These are phyloP conservation scores for Chelonus insularis DNA, from an alignment of 1,140 invertebrate species.

Conservation along the genomic window DNA sequence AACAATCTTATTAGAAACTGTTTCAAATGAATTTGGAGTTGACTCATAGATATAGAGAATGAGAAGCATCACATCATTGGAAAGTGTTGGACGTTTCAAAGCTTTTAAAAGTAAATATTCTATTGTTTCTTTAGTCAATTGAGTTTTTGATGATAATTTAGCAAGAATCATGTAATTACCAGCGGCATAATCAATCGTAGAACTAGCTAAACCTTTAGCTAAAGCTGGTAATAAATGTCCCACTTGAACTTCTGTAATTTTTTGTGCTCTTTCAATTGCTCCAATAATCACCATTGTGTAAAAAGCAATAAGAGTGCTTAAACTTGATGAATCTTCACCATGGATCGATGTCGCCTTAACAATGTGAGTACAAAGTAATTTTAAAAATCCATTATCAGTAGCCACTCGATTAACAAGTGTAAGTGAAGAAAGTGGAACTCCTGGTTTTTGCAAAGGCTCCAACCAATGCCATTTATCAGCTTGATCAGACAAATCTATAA, in stretches of 20 bases:
- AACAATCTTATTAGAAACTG: conserved; percentile 60
- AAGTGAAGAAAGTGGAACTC: conserved; percentile 70
- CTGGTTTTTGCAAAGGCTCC: conserved; percentile 70
- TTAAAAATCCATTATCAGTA: conserved; percentile 70
- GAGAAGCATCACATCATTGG: conserved; percentile 63
- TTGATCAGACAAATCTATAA: conserved; percentile 67
- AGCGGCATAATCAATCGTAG: conserved; percentile 70
- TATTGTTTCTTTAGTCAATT: conserved; percentile 64
- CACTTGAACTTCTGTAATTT: conserved; percentile 70
- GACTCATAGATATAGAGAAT: conserved; percentile 66
- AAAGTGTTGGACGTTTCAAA: conserved; percentile 60
- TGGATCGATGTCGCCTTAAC: conserved; percentile 68
- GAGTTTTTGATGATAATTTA: conserved; percentile 68
- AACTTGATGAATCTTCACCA: conserved; percentile 61
- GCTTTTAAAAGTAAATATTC: conserved; percentile 67
- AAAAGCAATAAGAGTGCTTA: conserved; percentile 77
- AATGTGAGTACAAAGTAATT: conserved; percentile 74
- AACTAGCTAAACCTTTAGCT: conserved; percentile 69
- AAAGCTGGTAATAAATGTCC: conserved; percentile 71
- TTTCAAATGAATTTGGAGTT: conserved; percentile 57
- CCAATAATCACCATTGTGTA: conserved; percentile 75
- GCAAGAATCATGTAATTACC: conserved; percentile 75
- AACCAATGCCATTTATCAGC: conserved; percentile 80
- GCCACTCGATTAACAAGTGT: conserved; percentile 74
- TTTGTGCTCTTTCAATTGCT: conserved; percentile 62